phyloP scores from a whole-genome alignment of 2,113 vertebrate genomes.

The Phylloscopus trochiloides region DNA sequence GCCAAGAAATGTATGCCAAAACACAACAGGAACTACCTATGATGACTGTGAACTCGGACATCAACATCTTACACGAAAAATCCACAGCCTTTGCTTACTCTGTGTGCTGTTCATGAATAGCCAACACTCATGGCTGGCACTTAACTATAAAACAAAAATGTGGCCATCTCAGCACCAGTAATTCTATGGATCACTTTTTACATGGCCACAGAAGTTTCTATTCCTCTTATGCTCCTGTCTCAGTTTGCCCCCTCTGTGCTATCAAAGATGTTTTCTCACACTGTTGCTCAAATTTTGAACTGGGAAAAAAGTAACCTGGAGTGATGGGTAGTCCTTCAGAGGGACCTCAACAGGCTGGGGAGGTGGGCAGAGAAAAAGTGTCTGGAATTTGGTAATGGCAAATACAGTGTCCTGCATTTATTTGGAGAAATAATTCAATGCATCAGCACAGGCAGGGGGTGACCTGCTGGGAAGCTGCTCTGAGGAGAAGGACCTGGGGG shows the following conservation, averaged over 20 bases:
- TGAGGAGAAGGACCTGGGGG: not conserved
- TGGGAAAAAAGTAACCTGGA: not conserved
- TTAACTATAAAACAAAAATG: not conserved
- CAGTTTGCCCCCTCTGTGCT: not conserved
- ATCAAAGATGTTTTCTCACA: not conserved
- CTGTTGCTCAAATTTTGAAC: not conserved
- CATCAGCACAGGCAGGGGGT: too few relatives aligned
- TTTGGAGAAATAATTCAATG: not conserved
- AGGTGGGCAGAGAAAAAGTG: not conserved
- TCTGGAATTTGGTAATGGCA: not conserved
- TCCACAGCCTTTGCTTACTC: not conserved
- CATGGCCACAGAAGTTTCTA: not conserved
- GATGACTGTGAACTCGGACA: not conserved
- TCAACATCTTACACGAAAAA: not conserved
- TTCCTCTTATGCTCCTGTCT: not conserved
- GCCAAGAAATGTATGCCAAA: not conserved
- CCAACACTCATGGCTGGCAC: not conserved
- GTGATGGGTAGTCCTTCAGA: not conserved
- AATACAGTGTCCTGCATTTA: not conserved
- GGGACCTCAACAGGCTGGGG: rapidly evolving
- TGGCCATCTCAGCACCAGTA: not conserved
- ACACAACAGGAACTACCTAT: not conserved
- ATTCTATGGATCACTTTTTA: not conserved
- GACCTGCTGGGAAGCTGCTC: not conserved
- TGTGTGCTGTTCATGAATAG: not conserved